Conservation (phyloP, 2,113 vertebrate species). For the Pelecanoides urinatrix region DNA sequence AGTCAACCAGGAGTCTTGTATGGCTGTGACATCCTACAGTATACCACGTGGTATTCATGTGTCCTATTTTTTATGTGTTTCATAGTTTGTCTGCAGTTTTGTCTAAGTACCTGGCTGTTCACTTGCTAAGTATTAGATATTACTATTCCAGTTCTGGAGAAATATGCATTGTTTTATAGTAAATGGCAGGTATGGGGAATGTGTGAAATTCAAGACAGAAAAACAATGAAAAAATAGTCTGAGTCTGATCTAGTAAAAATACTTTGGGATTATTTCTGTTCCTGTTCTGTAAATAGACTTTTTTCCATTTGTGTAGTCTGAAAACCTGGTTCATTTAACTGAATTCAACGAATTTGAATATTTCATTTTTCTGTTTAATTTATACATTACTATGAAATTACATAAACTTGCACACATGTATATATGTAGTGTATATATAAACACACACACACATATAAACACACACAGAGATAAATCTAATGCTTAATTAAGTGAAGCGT, state of each 20-base stretch:
- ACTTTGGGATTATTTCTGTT: not conserved
- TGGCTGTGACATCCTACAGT: not conserved
- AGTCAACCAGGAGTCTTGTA: not conserved
- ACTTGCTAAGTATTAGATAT: not conserved
- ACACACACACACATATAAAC: not conserved
- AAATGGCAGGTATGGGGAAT: not conserved
- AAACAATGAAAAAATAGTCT: not conserved
- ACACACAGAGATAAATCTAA: not conserved
- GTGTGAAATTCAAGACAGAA: not conserved
- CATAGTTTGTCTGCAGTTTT: not conserved
- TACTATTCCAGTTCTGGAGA: not conserved
- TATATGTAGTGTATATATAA: not conserved
- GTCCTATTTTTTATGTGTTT: not conserved
- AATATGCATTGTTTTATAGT: not conserved
- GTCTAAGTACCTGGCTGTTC: not conserved
- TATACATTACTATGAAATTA: not conserved
- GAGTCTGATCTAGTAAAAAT: not conserved
- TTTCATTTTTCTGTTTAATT: not conserved
- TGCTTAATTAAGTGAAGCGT: not conserved
- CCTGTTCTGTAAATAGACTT: not conserved
- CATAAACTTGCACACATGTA: rapidly evolving
- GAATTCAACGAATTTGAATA: not conserved
- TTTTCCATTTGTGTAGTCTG: not conserved
- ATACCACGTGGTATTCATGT: not conserved
- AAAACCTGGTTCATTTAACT: not conserved